These are phyloP conservation scores for Phengaris alcon DNA, from an alignment of 2,888 invertebrate species.

Conservation along the genomic window DNA sequence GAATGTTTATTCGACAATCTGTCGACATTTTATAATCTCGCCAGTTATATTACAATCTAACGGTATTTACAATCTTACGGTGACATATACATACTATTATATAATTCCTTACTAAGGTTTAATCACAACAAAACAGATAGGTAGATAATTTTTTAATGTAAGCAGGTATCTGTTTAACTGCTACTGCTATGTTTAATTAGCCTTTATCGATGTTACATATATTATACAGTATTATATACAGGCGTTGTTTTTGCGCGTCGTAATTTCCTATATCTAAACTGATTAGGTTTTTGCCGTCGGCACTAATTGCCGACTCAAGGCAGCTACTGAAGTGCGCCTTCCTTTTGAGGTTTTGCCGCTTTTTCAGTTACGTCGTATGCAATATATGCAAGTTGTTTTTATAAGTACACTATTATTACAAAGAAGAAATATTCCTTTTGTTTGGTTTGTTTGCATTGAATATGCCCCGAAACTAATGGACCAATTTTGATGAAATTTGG, in stretches of 20 bases:
- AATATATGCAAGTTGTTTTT: not conserved
- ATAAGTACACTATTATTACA: too few species aligned
- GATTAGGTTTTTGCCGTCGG: slow-evolving; percentile 64
- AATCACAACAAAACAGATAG: not conserved
- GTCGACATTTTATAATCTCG: too few species aligned
- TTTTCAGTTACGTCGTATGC: slow-evolving; percentile 15
- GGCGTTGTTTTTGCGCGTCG: slow-evolving; percentile 21
- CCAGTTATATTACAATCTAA: too few species aligned
- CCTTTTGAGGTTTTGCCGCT: slow-evolving; percentile 44
- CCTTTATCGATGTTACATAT: not conserved
- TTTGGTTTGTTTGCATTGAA: too few species aligned
- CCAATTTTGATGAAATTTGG: too few species aligned
- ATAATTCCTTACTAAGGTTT: not conserved
- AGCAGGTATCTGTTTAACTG: too few species aligned
- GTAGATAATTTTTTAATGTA: too few species aligned
- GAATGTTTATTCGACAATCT: too few species aligned
- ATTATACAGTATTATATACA: not conserved
- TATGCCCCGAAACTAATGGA: too few species aligned
- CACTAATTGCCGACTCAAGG: slow-evolving; percentile 67
- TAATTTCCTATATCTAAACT: slow-evolving; percentile 69
- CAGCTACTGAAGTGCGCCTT: slow-evolving; percentile 66
- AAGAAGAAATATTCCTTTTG: too few species aligned
- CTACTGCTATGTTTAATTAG: not conserved
- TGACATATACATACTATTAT: too few species aligned
- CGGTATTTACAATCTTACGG: too few species aligned